Evolutionary conservation across 2,113 vertebrate species (phyloP), one percentile per base, ranked within the genome.

Genomic region (Catharus minimus): DNA sequence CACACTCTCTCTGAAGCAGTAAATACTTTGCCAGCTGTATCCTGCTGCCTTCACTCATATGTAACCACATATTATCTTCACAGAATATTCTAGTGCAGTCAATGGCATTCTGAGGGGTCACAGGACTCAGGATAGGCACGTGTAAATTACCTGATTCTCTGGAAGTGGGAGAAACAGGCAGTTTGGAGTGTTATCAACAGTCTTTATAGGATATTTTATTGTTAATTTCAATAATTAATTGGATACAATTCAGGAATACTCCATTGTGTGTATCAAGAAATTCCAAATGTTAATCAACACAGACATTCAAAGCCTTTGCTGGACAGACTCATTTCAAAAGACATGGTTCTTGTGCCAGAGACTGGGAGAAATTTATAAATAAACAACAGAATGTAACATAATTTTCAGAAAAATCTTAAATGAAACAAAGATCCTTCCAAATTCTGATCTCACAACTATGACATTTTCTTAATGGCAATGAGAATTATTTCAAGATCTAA

Each of bases 401-500:
- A 49, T 62, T 86, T 86, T 86, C 80, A 77, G 33, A 44, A 44
- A 80, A 72, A 19, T 50, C 44, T 86, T 53, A 41, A 30, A 46
- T 33, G 21, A 86, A 93, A 41, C 18, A 13, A 67, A 74, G 20
- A 50, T 33, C 46, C 11, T 57, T 71, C 57, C 61, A 82, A 86
- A 64, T n/a, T n/a, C 23, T 81, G 49, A 71, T 23, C 57, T 83
- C 49, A 53, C 32, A 81, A 38, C 20, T 23, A 41, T 20, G n/a
- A 78, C 4, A 44, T 86, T 56, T 64, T 74, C 7, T 72, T 68
- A 64, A 79, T 20, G 33, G 41, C 46, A 78, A 20, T 28, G 30
- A 83, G 21, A 57, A 78, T 60, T 81, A 88, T 47, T 81, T 62
- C n/a, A 82, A 80, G 30, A 57, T 61, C 32, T 72, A 52, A 88